Evolutionary conservation across 2,113 vertebrate genomes (phyloP), one percentile per base, ranked within the genome.

Genomic region (Tragelaphus imberbis): DNA sequence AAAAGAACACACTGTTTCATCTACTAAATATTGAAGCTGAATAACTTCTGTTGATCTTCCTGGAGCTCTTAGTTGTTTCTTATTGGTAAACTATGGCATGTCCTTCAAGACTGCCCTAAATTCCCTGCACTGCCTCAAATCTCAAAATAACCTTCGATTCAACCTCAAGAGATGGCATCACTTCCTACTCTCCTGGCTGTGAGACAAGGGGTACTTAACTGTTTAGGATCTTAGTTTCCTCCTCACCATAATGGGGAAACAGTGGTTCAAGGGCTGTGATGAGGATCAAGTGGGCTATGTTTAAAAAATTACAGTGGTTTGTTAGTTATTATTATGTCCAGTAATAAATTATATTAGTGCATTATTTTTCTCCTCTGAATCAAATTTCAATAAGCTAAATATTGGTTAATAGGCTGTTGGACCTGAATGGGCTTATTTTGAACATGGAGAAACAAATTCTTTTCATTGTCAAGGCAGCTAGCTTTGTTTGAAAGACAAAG

Each of bases 401-500:
- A 51, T 44, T 95, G 16, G 30, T 44, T 88, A 86, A 84, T 89
- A 89, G 44, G 17, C 16, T 68, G 0, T 80, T 97, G 44, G 55
- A 14, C 10, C 44, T 91, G 28, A 95, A 84, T 63, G 75, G 27
- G 15, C 12, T 80, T 65, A 90, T 94, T 65, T 53, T 91, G 19
- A 79, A 53, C 55, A 51, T 81, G 5, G 91, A 85, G 3, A 96
- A 81, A 92, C 27, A 92, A 89, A 71, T 19, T 94, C 2, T 89
- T 51, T 88, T 40, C 40, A 59, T 59, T 84, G 28, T 68, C 90
- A 88, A 80, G 2, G 25, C 87, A 36, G 36, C 47, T 77, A 93
- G 59, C 90, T 92, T 96, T 27, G 44, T 88, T 87, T 91, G 30
- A 71, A 96, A 93, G 27, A 75, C 28, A 36, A 95, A 75, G 61